Evolutionary conservation across 2,888 invertebrate species (phyloP).

Genomic region (Prosopocoilus inquinatus): DNA sequence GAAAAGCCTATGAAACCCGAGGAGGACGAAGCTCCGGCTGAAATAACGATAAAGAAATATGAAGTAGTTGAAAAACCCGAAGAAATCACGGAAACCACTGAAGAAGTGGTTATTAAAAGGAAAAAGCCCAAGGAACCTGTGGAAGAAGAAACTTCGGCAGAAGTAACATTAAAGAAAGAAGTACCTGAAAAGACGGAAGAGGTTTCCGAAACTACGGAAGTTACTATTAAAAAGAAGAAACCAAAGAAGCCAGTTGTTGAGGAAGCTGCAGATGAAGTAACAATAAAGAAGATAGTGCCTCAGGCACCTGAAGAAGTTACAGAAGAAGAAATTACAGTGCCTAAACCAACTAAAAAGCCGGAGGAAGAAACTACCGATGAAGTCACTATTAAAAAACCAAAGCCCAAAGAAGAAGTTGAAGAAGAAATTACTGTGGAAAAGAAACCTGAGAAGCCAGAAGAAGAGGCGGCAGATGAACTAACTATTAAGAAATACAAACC

Average conservation of each 20-base stretch:
- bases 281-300: slow-evolving; percentile 43
- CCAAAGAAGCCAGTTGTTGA: slow-evolving; percentile 36
- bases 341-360: slow-evolving; percentile 27
- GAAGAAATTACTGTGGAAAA: slow-evolving; percentile 39
- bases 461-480: slow-evolving; percentile 42
- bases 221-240: slow-evolving; percentile 35
- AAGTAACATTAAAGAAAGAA: slow-evolving; percentile 31
- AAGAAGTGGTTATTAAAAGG: slow-evolving; percentile 32
- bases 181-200: slow-evolving; percentile 22
- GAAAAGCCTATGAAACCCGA: slow-evolving; percentile 22
- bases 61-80: slow-evolving; percentile 17
- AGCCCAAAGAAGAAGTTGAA: slow-evolving; percentile 49
- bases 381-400: slow-evolving; percentile 51
- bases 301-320: slow-evolving; percentile 34
- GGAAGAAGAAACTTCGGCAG: slow-evolving; percentile 19
- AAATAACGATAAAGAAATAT: slow-evolving; percentile 19
- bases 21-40: slow-evolving; percentile 38
- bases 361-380: slow-evolving; percentile 47
- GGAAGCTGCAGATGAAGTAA: slow-evolving; percentile 52
- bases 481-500: slow-evolving; percentile 46
- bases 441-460: slow-evolving; percentile 24
- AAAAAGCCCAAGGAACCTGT: slow-evolving; percentile 31
- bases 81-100: slow-evolving; percentile 41
- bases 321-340: slow-evolving; percentile 23
- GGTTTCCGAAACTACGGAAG: slow-evolving; percentile 36